Conservation (phyloP, 2,113 vertebrate species). For the Odontesthes bonariensis region DNA sequence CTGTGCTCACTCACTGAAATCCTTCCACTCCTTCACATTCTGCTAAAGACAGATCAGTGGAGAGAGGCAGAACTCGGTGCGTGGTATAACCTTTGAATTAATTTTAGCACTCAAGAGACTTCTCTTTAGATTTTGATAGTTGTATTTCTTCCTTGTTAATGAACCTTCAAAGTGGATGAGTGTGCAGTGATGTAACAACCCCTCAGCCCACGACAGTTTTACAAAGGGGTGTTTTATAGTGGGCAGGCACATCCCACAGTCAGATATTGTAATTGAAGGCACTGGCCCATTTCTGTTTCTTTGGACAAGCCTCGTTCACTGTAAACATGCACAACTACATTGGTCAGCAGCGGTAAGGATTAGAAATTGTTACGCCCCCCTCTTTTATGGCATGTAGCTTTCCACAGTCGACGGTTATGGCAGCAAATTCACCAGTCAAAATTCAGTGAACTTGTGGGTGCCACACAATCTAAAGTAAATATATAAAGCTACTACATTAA, state of each 20-base stretch:
- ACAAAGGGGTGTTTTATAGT: conserved; percentile 33
- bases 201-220: conserved; percentile 43
- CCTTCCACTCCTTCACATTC: conserved; percentile 29
- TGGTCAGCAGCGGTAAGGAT: background rate
- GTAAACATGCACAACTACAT: background rate
- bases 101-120: conserved; percentile 50
- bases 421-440: background rate
- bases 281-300: too few species aligned
- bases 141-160: conserved; percentile 51
- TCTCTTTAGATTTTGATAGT: conserved; percentile 59
- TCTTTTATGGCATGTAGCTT: too few species aligned
- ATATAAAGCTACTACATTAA: too few species aligned
- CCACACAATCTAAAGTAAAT: too few species aligned
- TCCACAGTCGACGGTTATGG: too few species aligned
- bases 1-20: conserved; percentile 15
- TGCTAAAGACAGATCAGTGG: conserved; percentile 35
- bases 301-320: background rate
- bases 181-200: conserved; percentile 30
- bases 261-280: background rate
- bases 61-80: conserved; percentile 24
- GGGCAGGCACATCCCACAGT: conserved; percentile 29
- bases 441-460: too few species aligned
- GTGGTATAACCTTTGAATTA: conserved; percentile 51
- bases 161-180: conserved; percentile 38
- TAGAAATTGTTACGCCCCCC: too few species aligned